Percentiles rank a stretch among this genome's conserved stretches.
Evolutionary conservation across 2,113 vertebrate species (phyloP).

Genomic region (Coturnix japonica): DNA sequence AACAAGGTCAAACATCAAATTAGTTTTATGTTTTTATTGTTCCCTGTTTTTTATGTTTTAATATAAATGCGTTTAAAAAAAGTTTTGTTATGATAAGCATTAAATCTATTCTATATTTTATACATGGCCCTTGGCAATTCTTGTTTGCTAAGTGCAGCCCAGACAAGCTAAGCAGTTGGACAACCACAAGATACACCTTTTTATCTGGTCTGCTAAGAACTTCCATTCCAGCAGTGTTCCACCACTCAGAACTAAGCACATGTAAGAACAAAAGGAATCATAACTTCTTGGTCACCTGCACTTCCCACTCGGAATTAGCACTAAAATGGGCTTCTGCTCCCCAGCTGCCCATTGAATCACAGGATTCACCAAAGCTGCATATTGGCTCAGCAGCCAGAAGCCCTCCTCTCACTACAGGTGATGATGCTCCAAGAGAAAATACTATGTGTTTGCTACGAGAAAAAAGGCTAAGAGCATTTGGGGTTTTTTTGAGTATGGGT

Average conservation of each 20-base stretch:
- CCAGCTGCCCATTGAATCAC: too few relatives aligned
- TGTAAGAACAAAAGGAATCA: accelerated
- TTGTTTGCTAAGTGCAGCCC: too few relatives aligned
- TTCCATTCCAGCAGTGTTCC: not conserved
- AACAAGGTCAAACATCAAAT: too few relatives aligned
- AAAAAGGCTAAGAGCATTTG: not conserved
- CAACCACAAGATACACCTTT: not conserved
- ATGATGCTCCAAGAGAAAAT: not conserved
- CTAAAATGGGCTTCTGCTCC: not conserved
- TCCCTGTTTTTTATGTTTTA: too few relatives aligned
- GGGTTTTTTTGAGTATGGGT: not conserved
- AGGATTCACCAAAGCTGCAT: not conserved
- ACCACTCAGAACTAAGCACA: accelerated
- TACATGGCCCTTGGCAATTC: too few relatives aligned
- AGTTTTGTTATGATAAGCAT: too few relatives aligned
- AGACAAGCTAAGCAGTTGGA: too few relatives aligned
- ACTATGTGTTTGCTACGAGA: not conserved
- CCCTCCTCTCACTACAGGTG: not conserved
- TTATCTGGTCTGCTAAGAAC: not conserved
- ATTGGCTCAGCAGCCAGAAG: not conserved
- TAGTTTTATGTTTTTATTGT: too few relatives aligned
- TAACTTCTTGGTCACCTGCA: not conserved
- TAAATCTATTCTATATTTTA: too few relatives aligned
- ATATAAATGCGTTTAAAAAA: too few relatives aligned
- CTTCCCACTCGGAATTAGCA: not conserved